Base-by-base conservation (phyloP, 1,140 invertebrate genomes). In the Macrobrachium rosenbergii region DNA sequence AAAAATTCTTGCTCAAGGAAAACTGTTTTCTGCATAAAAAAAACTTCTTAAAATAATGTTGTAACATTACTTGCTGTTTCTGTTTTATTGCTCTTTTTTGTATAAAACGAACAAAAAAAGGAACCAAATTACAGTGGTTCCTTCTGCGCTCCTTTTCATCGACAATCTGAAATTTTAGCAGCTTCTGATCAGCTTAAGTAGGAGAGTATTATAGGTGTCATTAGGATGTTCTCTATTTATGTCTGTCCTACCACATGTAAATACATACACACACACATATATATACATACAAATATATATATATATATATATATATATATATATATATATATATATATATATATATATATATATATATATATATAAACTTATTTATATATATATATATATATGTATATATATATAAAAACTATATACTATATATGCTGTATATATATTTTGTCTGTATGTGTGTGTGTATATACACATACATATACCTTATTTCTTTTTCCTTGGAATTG, bases 271-370 rank as follows among this genome's bases (percentile, higher is more conserved):
- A 52, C 12, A 52, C 12, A 12, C 12, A 52, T 8, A 52, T 8
- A 52, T 8, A 52, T 8, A 52, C 12, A 52, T 8, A 52, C 12
- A 52, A 0, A 52, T 52, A 86, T 77, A 90, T 83, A 69, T 91
- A 90, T 90, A 91, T 93, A 95, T 21, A 92, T 98, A 23, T 96
- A 98, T 90, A 92, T 94, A 59, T 95, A 52, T 52, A 52, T 52
- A 80, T 60, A 80, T 21, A 60, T 45, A 28, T 60, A 62, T 14
- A n/a, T 19, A 64, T 21, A 62, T 28, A n/a, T 16, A 16, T 64
- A 43, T 62, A 28, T 2, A 62, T 28, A 64, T 43, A 16, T 43
- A 37, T 7, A 43, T 12, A 67, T 3, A 81, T 17, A 59, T 21
- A 80, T 12, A 62, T 6, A 63, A 2, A 37, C 28, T 2, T 37